Base-by-base conservation (phyloP, 2,113 vertebrate species). In the Macaca nemestrina region DNA sequence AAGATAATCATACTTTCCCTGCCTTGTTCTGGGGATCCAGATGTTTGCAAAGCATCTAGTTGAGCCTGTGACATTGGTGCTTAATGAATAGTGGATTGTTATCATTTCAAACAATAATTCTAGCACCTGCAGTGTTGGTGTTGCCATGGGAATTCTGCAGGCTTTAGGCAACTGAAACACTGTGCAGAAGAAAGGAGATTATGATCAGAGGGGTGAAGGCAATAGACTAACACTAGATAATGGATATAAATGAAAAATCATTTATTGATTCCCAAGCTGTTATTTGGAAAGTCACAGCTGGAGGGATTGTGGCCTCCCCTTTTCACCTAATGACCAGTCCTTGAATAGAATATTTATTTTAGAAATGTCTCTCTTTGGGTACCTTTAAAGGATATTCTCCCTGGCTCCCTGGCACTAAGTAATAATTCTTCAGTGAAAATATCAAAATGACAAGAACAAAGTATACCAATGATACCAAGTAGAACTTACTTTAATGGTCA, bases 331-430 rank as follows among this genome's bases (percentile, higher is more conserved):
- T 70, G 32, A 93, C 43, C 57, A 48, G 11, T 48, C 48, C 76
- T 82, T 84, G 91, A 96, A 93, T 91, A 95, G 82, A 97, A 90
- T 48, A 64, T 90, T 94, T 84, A 67, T 94, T 95, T 93, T 93
- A 81, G 90, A 94, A 94, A 86, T 13, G 48, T 91, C 59, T 92
- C 70, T 88, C 76, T 59, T 17, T 82, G 88, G 64, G 57, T 92
- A 52, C 40, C 61, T 95, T 96, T 93, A 73, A 72, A 93, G 64
- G 76, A 25, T 5, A 57, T 32, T 95, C 88, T 85, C 90, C 75
- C 10, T 95, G 81, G 27, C 67, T 95, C 35, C 27, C 64, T 96
- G 90, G 61, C 64, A 90, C 40, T 8, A 52, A 82, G 50, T 86
- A 79, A 59, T 64, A 88, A 12, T 94, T 82, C n/a, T 92, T 84